Evolutionary conservation across 64 coral and sea anemone species (phyloP).

Genomic region (Pachyseris speciosa): DNA sequence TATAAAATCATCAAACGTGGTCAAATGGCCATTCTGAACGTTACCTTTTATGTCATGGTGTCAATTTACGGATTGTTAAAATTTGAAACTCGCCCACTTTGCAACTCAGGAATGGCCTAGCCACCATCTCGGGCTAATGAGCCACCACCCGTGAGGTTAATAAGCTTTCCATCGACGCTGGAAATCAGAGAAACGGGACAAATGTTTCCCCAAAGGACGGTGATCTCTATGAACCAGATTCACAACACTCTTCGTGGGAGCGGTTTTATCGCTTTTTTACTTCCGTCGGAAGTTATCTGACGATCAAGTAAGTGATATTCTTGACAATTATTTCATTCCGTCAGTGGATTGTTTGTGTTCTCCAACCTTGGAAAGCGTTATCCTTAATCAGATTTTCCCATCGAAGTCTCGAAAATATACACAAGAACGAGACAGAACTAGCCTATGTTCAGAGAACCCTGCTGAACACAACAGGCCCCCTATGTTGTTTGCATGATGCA

Average conservation of each 20-base stretch:
- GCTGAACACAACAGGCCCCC: background rate
- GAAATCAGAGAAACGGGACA: background rate
- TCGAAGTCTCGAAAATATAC: background rate
- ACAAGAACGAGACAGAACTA: constrained; percentile 47
- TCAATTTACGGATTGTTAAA: too few relatives aligned
- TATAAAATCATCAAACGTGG: too few relatives aligned
- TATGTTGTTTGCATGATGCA: constrained; percentile 32
- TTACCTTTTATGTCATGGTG: too few relatives aligned
- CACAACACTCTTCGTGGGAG: background rate
- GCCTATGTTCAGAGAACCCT: background rate
- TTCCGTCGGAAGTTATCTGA: constrained; percentile 10
- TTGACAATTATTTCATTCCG: background rate
- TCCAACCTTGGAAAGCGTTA: background rate
- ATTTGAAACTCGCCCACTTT: too few relatives aligned
- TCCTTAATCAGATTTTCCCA: background rate
- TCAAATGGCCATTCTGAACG: too few relatives aligned
- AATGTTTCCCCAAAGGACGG: background rate
- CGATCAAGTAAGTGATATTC: constrained; percentile 34
- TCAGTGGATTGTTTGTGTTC: constrained; percentile 12
- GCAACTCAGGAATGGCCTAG: background rate
- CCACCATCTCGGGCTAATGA: constrained; percentile 6
- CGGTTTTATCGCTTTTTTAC: constrained; percentile 14
- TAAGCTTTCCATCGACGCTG: background rate
- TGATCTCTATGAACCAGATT: constrained; percentile 4
- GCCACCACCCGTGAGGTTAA: background rate